Percentiles rank a stretch among this genome's conserved stretches.
Conservation (phyloP, 2,113 vertebrate species). For the rabbit (Oryctolagus cuniculus) region mOryCun1.1 NC_091442.1:94740001-94740500, state of each 20-base stretch:
- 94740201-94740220: constrained; percentile 32
- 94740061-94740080: neutral
- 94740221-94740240: constrained; percentile 51
- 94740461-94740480: neutral
- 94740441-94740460: constrained; percentile 6
- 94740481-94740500: constrained; percentile 52
- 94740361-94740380: neutral
- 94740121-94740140: constrained; percentile 47
- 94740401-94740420: constrained; percentile 48
- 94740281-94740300: neutral
- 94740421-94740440: neutral
- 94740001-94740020: neutral
- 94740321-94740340: neutral
- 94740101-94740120: constrained; percentile 60
- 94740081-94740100: constrained; percentile 75
- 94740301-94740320: neutral
- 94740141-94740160: constrained; percentile 22
- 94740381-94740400: constrained; percentile 45
- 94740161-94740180: constrained; percentile 73
- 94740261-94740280: constrained; percentile 40
- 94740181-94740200: constrained; percentile 51
- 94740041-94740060: neutral
- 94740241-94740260: neutral
- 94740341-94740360: neutral
- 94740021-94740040: neutral